A percentile compares a stretch with the other conserved stretches of the same genome.
phyloP scores from a whole-genome alignment of 1,140 invertebrate genomes.

The Leguminivora glycinivorella region DNA sequence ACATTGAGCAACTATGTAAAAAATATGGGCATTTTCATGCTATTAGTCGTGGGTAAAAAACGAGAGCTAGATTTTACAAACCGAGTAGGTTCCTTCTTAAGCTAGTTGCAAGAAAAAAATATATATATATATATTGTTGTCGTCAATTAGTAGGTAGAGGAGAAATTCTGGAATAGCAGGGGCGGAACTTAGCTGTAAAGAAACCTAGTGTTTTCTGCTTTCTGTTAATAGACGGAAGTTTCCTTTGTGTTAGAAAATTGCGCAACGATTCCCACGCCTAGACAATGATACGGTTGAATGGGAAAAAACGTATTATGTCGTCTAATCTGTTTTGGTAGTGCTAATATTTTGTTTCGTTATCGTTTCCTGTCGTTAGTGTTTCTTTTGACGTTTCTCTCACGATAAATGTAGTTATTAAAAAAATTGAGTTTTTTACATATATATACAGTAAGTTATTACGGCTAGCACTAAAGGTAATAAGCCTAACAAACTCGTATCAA shows the following conservation, averaged over 20 bases:
- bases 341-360: slow-evolving; percentile 8
- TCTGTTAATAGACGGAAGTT: neutral
- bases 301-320: neutral
- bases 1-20: too few relatives aligned
- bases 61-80: too few relatives aligned
- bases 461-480: too few relatives aligned
- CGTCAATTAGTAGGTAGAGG: neutral
- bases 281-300: neutral
- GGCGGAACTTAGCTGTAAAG: neutral
- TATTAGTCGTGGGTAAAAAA: too few relatives aligned
- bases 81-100: too few relatives aligned
- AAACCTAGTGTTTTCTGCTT: slow-evolving; percentile 6
- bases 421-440: too few relatives aligned
- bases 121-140: neutral
- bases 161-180: neutral
- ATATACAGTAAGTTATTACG: too few relatives aligned
- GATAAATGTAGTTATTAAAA: too few relatives aligned
- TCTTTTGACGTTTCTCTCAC: slow-evolving; percentile 1
- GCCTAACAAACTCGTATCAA: too few relatives aligned
- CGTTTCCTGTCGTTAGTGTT: slow-evolving; percentile 14
- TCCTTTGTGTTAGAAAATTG: neutral
- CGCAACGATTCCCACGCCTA: neutral
- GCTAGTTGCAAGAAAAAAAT: neutral
- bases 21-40: too few relatives aligned
- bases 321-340: neutral